A percentile compares a stretch with the other conserved stretches of the same genome.
Evolutionary conservation across 2,797 vertebrate genomes (phyloP).

Genomic region (Sebastes goodei): DNA sequence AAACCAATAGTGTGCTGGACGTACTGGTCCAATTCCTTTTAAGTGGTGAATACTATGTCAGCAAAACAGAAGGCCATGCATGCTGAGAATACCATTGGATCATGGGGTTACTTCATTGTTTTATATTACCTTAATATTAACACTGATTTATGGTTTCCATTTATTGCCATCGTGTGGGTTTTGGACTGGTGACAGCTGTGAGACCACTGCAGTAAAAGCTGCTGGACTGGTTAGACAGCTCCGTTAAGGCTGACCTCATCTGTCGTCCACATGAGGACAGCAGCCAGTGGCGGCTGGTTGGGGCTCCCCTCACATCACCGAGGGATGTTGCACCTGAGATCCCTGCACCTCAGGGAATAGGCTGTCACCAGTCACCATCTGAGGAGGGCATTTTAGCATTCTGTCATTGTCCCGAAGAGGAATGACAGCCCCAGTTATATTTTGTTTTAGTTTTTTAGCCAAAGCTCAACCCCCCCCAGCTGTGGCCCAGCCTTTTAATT

Average conservation of each 20-base stretch:
- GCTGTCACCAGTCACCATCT: conserved; percentile 45
- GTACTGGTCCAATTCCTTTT: not conserved
- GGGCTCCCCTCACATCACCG: conserved; percentile 20
- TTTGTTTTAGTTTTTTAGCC: conserved; percentile 49
- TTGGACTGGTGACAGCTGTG: conserved; percentile 12
- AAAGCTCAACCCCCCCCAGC: conserved; percentile 62
- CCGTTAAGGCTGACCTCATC: conserved; percentile 63
- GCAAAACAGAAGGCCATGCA: not conserved
- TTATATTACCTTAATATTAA: not conserved
- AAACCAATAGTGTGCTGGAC: not conserved
- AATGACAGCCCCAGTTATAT: conserved; percentile 47
- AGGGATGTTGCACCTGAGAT: conserved; percentile 69
- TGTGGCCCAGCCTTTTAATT: conserved; percentile 77
- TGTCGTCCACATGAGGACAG: conserved; percentile 59
- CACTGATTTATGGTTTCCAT: not conserved
- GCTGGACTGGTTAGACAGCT: conserved; percentile 26
- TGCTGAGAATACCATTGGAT: not conserved
- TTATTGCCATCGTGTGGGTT: not conserved
- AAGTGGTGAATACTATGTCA: not conserved
- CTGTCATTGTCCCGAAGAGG: conserved; percentile 30
- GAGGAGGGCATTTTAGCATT: conserved; percentile 28
- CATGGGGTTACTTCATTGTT: not conserved
- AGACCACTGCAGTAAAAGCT: conserved; percentile 16
- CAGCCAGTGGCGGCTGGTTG: conserved; percentile 15
- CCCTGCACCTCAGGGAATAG: conserved; percentile 37